Percentiles rank a stretch among this genome's conserved stretches.
Conservation (phyloP, 2,797 vertebrate species). For the Valencia hispanica region DNA sequence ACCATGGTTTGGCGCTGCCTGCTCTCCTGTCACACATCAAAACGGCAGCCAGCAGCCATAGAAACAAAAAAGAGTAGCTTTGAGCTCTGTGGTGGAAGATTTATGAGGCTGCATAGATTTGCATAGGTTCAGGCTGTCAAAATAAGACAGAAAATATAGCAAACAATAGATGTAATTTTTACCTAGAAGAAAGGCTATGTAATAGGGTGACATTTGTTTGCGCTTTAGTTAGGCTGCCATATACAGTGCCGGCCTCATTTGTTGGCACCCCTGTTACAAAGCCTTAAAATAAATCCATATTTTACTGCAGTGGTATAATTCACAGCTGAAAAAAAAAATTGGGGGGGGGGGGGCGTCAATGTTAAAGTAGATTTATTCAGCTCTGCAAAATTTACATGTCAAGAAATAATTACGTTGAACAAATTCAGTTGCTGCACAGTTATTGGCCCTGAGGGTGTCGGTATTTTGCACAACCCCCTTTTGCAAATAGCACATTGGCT, state of each 20-base stretch:
- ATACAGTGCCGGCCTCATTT: neutral
- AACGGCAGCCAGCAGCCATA: slow-evolving; percentile 38
- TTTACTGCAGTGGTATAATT: neutral
- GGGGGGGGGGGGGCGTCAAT: too few relatives aligned
- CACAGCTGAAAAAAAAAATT: neutral
- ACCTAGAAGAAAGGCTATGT: neutral
- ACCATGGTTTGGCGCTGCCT: slow-evolving; percentile 30
- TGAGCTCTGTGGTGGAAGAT: slow-evolving; percentile 27
- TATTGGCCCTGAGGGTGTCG: neutral
- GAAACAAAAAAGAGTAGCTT: slow-evolving; percentile 48
- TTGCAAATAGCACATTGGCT: neutral
- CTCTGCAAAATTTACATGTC: neutral
- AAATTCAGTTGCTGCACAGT: neutral
- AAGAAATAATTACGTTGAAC: neutral
- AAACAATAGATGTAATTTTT: neutral
- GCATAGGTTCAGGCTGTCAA: slow-evolving; percentile 28
- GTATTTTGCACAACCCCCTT: neutral
- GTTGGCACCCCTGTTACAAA: neutral
- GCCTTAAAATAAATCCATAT: neutral
- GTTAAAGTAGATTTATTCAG: neutral
- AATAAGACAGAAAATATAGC: slow-evolving; percentile 23
- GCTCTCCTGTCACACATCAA: slow-evolving; percentile 61
- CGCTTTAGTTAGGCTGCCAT: neutral
- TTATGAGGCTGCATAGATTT: slow-evolving; percentile 13
- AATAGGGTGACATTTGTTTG: neutral